Base-by-base conservation (phyloP, 1,140 invertebrate species). In the Scaptomyza hsui region DNA sequence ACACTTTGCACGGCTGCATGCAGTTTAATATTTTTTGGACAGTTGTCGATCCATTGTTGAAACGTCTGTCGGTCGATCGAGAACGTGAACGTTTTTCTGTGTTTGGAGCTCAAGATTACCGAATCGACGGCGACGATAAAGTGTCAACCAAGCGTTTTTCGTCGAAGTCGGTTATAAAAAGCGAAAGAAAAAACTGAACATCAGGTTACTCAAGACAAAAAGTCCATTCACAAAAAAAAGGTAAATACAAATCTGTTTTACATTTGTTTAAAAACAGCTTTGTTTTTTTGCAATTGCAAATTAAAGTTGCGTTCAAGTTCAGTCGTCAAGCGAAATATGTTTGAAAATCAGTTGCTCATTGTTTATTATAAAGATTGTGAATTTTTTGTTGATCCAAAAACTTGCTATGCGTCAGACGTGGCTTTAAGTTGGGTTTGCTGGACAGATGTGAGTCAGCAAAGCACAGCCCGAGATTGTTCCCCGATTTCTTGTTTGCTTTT, bases 71-170 rank as follows among this genome's bases (percentile, higher is more conserved):
- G 41, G 44, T 37, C 16, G 39, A 57, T 39, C 52, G 37, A 39
- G 68, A 71, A 65, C 68, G 68, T 51, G 26, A 29, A 29, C 26
- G 7, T 7, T 29, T 29, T 29, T 29, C 4, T 24, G 24, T 29
- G 60, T 64, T 32, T 52, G 15, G 61, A 61, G 71, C 82, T 75
- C 44, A 45, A 52, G 62, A 83, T 85, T 79, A 72, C 57, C 52
- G 45, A 71, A 48, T 39, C 52, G 18, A 47, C 61, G 52, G 21
- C 67, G 62, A 42, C 53, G 56, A 18, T 61, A 55, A 80, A 85
- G 81, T 85, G 81, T 76, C 80, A 70, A 86, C 52, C 56, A 55
- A 74, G 78, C 59, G 61, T 15, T 75, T 78, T 80, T 64, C 63
- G 42, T 57, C 41, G 76, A 78, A 79, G 21, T 39, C 15, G 6